phyloP scores from a whole-genome alignment of 2,888 invertebrate genomes.

The Cerceris rybyensis region DNA sequence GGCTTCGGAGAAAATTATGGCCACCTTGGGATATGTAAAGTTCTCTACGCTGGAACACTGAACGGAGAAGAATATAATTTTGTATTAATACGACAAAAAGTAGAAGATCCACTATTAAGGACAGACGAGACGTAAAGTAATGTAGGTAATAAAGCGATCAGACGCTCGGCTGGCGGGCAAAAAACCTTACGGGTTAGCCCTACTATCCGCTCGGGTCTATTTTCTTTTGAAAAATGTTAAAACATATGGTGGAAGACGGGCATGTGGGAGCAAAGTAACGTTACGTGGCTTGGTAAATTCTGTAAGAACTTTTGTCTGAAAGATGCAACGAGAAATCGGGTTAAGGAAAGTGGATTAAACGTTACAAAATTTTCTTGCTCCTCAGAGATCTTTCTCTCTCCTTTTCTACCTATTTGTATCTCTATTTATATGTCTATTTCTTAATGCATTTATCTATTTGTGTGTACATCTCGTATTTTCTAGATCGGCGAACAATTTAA shows the following conservation, averaged over 20 bases:
- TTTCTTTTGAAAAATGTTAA: slow-evolving; percentile 10
- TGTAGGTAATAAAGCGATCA: slow-evolving; percentile 66
- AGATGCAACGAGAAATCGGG: background rate
- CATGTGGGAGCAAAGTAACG: no score
- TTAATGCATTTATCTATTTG: no score
- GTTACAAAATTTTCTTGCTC: no score
- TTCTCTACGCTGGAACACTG: background rate
- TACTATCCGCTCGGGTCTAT: slow-evolving; percentile 4
- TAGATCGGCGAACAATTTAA: no score
- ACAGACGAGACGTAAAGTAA: slow-evolving; percentile 32
- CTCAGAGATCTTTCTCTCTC: no score
- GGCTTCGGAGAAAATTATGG: background rate
- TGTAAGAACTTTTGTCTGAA: no score
- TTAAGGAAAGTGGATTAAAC: slow-evolving; percentile 2
- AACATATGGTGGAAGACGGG: no score
- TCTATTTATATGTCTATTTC: no score
- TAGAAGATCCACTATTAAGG: background rate
- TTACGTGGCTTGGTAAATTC: no score
- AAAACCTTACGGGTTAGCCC: slow-evolving; percentile 61
- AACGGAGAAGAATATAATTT: slow-evolving; percentile 8
- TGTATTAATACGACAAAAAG: slow-evolving; percentile 23
- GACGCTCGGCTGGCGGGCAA: slow-evolving; percentile 41
- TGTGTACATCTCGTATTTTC: no score
- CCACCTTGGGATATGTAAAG: background rate
- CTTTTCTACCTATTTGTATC: no score